Base-by-base conservation (phyloP, 2,888 invertebrate species). In the Tinea pellionella region DNA sequence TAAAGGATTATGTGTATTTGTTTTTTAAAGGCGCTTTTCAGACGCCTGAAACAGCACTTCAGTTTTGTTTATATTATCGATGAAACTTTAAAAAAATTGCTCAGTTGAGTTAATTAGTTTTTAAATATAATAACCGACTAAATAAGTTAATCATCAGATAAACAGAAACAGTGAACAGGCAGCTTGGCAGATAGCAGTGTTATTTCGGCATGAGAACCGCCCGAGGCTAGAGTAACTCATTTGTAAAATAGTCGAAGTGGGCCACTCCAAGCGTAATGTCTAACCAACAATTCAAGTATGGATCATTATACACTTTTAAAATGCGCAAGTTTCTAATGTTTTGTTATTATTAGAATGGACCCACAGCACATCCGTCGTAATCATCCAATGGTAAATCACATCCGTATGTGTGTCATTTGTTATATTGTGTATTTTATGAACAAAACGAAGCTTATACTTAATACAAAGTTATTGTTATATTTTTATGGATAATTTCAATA, bases 131-230 rank as follows among this genome's bases (percentile, higher is more conserved):
- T n/a, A 24, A 24, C 3, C 24, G 6, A 3, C 6, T 24, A 24
- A 37, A 37, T 37, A 9, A 37, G 37, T 9, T n/a, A 37, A n/a
- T 37, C 37, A 37, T 37, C 6, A 12, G 37, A 37, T 37, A 37
- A 37, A 37, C n/a, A 37, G 2, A 37, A 37, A 37, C 37, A 37
- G 37, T 37, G 37, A 37, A 37, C 37, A 37, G 37, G n/a, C n/a
- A 9, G 47, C 47, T 47, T 15, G 9, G 57, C 32, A 57, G 57
- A 30, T 32, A 19, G 30, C 16, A n/a, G 59, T 37, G 51, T 69
- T 72, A 73, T 70, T 70, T 72, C 70, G 74, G 74, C 67, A 32
- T 79, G 80, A 69, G 80, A 80, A 79, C 68, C 71, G 78, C 80
- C 76, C 63, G 70, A 61, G 76, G 80, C 73, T 9, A n/a, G 13